Percentiles rank a stretch among this genome's conserved stretches.
Conservation (phyloP, 2,797 vertebrate genomes). For the Periparus ater region DNA sequence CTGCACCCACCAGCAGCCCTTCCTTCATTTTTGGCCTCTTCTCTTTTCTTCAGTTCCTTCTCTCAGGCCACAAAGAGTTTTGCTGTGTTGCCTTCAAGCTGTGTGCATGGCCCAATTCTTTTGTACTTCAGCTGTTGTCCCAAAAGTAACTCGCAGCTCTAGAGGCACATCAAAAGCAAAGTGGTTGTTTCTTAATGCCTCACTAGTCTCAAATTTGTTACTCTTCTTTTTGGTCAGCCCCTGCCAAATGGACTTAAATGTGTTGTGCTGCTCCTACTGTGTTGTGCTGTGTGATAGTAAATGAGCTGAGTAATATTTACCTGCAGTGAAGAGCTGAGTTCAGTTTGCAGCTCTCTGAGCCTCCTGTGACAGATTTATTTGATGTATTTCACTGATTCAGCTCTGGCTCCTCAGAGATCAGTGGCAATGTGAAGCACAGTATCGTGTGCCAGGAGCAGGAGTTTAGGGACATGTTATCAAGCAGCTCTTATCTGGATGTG, state of each 20-base stretch:
- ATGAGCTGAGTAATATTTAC: neutral
- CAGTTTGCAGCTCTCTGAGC: neutral
- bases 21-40: neutral
- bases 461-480: neutral
- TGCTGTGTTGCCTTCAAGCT: neutral
- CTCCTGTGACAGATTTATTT: neutral
- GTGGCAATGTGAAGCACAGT: neutral
- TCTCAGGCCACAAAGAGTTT: fast-evolving
- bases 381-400: neutral
- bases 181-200: neutral
- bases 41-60: neutral
- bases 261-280: neutral
- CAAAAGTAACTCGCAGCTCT: neutral
- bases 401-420: neutral
- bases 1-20: neutral
- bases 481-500: neutral
- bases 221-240: neutral
- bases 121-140: neutral
- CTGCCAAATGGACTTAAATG: neutral
- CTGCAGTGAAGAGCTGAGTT: neutral
- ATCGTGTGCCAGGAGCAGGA: neutral
- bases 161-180: neutral
- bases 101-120: fast-evolving
- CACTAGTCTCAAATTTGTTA: neutral
- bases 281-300: neutral